Evolutionary conservation across 2,113 vertebrate genomes (phyloP).

Genomic region (Promerops cafer): DNA sequence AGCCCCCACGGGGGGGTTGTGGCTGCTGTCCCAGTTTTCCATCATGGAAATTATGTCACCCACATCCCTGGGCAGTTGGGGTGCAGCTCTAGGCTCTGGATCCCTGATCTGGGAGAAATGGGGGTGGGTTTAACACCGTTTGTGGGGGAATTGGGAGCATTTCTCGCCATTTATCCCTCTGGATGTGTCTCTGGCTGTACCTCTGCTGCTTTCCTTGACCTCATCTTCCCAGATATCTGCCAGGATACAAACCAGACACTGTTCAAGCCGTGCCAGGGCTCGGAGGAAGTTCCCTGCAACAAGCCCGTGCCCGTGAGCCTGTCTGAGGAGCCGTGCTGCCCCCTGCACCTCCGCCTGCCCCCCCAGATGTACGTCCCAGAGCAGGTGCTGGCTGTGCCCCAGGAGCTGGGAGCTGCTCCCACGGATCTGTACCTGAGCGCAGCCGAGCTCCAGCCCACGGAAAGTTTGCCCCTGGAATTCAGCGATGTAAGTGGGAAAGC

Average conservation of each 20-base stretch:
- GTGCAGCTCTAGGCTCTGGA: neutral
- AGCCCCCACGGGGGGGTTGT: neutral
- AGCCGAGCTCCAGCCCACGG: constrained; percentile 94
- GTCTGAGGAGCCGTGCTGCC: constrained; percentile 89
- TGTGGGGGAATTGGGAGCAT: rapidly evolving
- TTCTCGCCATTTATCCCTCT: rapidly evolving
- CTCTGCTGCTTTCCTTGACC: constrained; percentile 70
- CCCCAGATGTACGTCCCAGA: constrained; percentile 90
- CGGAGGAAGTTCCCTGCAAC: constrained; percentile 87
- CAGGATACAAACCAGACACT: constrained; percentile 91
- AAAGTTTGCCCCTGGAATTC: constrained; percentile 93
- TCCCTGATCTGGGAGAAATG: neutral
- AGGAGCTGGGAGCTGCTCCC: constrained; percentile 77
- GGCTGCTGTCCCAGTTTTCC: neutral
- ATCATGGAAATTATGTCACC: neutral
- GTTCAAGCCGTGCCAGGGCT: constrained; percentile 88
- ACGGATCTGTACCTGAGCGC: constrained; percentile 91
- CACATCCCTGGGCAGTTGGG: neutral
- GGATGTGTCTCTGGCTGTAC: rapidly evolving
- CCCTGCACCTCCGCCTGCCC: constrained; percentile 86
- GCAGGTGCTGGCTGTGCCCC: constrained; percentile 79
- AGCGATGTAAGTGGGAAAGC: constrained; percentile 81
- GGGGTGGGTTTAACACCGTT: rapidly evolving
- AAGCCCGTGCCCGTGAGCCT: constrained; percentile 88
- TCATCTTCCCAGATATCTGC: constrained; percentile 80